Evolutionary conservation across 2,888 invertebrate genomes (phyloP), one percentile per base, ranked within the genome.

Genomic region (Liopterus haemorrhoidalis): DNA sequence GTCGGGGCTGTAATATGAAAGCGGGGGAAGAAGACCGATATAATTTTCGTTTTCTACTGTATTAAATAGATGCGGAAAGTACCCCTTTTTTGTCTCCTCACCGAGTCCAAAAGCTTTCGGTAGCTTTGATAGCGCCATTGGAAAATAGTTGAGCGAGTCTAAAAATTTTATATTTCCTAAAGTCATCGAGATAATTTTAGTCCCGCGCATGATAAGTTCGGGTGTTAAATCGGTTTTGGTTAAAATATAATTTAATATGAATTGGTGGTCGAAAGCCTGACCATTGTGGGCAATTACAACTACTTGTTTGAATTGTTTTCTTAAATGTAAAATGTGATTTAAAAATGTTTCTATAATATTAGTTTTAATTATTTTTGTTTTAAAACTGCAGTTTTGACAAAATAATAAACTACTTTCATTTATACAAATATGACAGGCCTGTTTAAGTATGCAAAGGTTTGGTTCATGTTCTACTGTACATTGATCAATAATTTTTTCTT

Each of bases 101-200:
- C 25, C 22, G 5, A 54, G 27, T 2, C 45, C 52, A 28, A 55
- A 50, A 5, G 52, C 49, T 35, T 49, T 50, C 20, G 50, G 52
- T 20, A 56, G 38, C 32, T 38, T 15, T 12, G 49, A 21, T 12
- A 55, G 21, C 2, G 49, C 25, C 53, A 56, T 56, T 0, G 53
- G 55, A 20, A 56, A 53, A 46, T 54, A 51, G 31, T 56, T 53
- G 5, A 53, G 15, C 62, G 65, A 63, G 57, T 48, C 50, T 3
- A 50, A 40, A 21, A 49, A 51, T 28, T 42, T 43, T 8, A 46
- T 37, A 14, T 40, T 15, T n/a, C n/a, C n/a, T n/a, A n/a, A n/a
- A n/a, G n/a, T n/a, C n/a, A n/a, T n/a, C n/a, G n/a, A n/a, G n/a
- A n/a, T n/a, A n/a, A n/a, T n/a, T n/a, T n/a, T n/a, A n/a, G n/a